Evolutionary conservation across 2,888 invertebrate genomes (phyloP).

Genomic region (Agriotes lineatus): DNA sequence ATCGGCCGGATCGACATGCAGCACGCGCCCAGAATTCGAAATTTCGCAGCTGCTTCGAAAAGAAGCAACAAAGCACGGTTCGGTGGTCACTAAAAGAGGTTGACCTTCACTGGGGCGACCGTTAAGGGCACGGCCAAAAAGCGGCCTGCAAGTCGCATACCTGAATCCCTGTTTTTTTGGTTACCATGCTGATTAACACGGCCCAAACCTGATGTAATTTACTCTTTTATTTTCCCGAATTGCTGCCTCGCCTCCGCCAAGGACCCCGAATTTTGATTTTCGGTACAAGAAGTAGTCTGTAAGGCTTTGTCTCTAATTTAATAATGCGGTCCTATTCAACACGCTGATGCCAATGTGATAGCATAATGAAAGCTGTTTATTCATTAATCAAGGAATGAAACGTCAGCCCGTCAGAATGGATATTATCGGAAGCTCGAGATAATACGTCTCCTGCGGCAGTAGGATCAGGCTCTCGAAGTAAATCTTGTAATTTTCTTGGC

Average conservation of each 20-base stretch:
- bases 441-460: neutral
- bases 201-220: constrained; percentile 11
- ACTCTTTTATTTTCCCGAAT: neutral
- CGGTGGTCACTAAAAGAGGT: constrained; percentile 35
- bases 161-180: constrained; percentile 18
- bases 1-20: constrained; percentile 4
- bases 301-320: neutral
- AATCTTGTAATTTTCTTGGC: constrained; percentile 30
- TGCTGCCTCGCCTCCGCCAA: neutral
- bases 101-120: constrained; percentile 45
- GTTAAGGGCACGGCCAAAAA: constrained; percentile 44
- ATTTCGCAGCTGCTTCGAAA: constrained; percentile 36
- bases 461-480: neutral
- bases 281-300: too few relatives aligned
- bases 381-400: constrained; percentile 6
- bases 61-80: constrained; percentile 25
- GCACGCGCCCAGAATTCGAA: constrained; percentile 35
- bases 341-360: neutral
- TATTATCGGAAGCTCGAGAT: constrained; percentile 7
- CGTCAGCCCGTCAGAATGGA: constrained; percentile 1
- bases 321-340: neutral
- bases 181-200: constrained; percentile 4
- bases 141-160: constrained; percentile 33
- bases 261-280: neutral
- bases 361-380: neutral